Base-by-base conservation (phyloP, 2,797 vertebrate species). In the Anabacerthia variegaticeps region DNA sequence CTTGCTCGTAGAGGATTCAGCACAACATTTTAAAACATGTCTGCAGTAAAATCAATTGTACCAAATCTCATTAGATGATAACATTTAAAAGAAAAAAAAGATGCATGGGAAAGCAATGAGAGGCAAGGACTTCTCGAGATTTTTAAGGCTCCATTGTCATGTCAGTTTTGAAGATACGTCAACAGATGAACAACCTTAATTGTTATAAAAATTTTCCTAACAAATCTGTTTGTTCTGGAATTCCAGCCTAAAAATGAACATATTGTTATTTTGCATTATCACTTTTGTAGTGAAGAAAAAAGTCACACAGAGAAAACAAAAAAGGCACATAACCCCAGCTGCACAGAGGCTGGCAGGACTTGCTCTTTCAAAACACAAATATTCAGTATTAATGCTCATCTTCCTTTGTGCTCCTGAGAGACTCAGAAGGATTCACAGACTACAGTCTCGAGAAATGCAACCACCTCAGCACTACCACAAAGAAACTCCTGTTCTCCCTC, bases 311-410 rank as follows among this genome's bases (percentile, higher is more conserved):
- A 51, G 28, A 19, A 89, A 67, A 84, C 6, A 26, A 58, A 80
- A 75, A 48, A 55, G 9, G 19, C 8, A 71, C 5, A 7, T 3
- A 7, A 88, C 41, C 5, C 44, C 44, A 63, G 27, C 0, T 27
- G 30, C 22, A 39, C 0, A 1, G 51, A 1, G 41, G 14, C 39
- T 89, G 36, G 9, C 24, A 89, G n/a, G n/a, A 58, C 7, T 2
- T 71, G 48, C 13, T 52, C 26, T 54, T 49, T 59, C 48, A 77
- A 27, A 48, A 2, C 0, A 78, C 16, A 77, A 83, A 69, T 39
- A 65, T 21, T 71, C 43, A 62, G 17, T 24, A 83, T 11, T 43
- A 49, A 61, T 23, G 17, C 13, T 85, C 44, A 34, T 61, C 52
- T 77, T 67, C 24, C 30, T 34, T 54, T 54, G 20, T 52, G 48